phyloP scores from a whole-genome alignment of 1,140 invertebrate genomes.

The Drosophila kurseongensis region DNA sequence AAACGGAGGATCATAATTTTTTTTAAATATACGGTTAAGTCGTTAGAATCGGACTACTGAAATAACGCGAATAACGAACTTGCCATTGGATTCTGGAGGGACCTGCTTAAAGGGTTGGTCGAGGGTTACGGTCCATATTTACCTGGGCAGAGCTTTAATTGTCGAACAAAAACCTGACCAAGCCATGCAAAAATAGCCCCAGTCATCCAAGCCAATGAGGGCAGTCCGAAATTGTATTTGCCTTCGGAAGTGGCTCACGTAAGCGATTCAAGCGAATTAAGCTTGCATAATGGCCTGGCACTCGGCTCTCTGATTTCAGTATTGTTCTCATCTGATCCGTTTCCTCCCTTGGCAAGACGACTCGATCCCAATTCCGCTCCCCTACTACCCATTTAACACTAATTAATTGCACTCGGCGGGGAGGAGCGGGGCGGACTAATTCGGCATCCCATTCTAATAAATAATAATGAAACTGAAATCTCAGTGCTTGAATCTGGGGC shows the following conservation, averaged over 20 bases:
- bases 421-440: conserved; percentile 20
- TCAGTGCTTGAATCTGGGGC: conserved; percentile 23
- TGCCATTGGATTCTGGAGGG: conserved; percentile 8
- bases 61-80: neutral
- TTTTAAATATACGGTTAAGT: neutral
- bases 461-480: conserved; percentile 47
- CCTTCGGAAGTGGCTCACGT: conserved; percentile 29
- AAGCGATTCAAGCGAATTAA: conserved; percentile 29
- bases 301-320: neutral
- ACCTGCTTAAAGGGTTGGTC: conserved; percentile 21
- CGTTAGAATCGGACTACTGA: neutral
- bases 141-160: conserved; percentile 22
- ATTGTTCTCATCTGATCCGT: conserved; percentile 13
- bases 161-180: conserved; percentile 7
- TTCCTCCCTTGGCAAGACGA: conserved; percentile 15
- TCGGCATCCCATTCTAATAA: conserved; percentile 33
- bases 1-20: no score
- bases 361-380: conserved; percentile 40
- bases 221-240: conserved; percentile 26
- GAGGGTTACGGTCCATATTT: conserved; percentile 11
- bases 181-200: conserved; percentile 2
- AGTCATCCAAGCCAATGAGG: neutral
- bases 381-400: conserved; percentile 12
- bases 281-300: conserved; percentile 27
- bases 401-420: conserved; percentile 61